These are phyloP conservation scores for Xenentodon cancila DNA, from an alignment of 2,797 vertebrate species.

Conservation along the genomic window DNA sequence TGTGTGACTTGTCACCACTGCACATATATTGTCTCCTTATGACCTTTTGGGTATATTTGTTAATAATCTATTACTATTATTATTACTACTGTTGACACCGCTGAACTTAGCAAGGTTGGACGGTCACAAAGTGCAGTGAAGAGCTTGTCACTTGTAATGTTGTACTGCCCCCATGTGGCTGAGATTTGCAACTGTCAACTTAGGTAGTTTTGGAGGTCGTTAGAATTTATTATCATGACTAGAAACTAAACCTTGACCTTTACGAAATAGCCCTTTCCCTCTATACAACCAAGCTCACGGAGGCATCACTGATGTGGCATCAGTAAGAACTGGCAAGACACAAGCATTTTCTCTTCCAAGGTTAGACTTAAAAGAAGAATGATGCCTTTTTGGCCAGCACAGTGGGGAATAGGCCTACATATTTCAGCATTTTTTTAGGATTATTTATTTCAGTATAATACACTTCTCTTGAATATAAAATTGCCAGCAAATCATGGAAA, in stretches of 20 bases:
- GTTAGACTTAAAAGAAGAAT: conserved; percentile 66
- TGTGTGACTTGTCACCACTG: conserved; percentile 30
- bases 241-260: conserved; percentile 77
- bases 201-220: conserved; percentile 71
- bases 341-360: conserved; percentile 43
- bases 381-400: conserved; percentile 39
- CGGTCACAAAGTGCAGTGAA: conserved; percentile 15
- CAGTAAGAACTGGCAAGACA: conserved; percentile 60
- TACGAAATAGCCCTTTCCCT: conserved; percentile 60
- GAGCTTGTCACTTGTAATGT: conserved; percentile 62
- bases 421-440: conserved; percentile 48
- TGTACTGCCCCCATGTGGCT: conserved; percentile 79
- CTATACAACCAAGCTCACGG: conserved; percentile 52
- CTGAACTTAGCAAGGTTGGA: conserved; percentile 27
- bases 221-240: conserved; percentile 81
- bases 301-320: conserved; percentile 68
- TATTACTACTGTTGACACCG: not conserved
- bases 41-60: conserved; percentile 37
- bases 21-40: conserved; percentile 28
- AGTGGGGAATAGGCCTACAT: conserved; percentile 30
- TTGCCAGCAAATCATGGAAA: conserved; percentile 15
- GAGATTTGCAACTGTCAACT: not conserved
- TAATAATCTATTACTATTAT: conserved; percentile 25
- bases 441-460: conserved; percentile 69
- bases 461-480: conserved; percentile 52